Evolutionary conservation across 1,140 invertebrate species (phyloP), one percentile per base, ranked within the genome.

Genomic region (Leptopilina boulardi): DNA sequence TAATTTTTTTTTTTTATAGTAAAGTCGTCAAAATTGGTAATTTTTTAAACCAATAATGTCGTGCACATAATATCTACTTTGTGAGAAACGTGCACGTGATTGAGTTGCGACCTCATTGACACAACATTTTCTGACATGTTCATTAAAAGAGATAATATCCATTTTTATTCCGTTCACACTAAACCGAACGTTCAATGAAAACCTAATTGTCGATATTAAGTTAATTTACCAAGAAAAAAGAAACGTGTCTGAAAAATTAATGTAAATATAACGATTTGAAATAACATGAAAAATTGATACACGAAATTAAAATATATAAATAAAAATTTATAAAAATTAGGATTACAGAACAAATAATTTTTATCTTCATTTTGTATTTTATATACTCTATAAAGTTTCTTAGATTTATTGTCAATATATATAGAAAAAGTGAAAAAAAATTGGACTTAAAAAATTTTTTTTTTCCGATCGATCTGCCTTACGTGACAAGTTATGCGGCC

Each of bases 401-500:
- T n/a, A n/a, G n/a, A n/a, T n/a, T n/a, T n/a, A n/a, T n/a, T n/a
- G n/a, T n/a, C n/a, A n/a, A n/a, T n/a, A n/a, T n/a, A n/a, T n/a
- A n/a, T n/a, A 34, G 6, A 34, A 34, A 34, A 34, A 6, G 30
- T 2, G 30, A 6, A 34, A 34, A 38, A 66, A 66, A 30, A 30
- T 15, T 30, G 13, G 13, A 26, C 26, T 66, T 34, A 15, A 30
- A 34, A 30, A n/a, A 47, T 15, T 59, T 66, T 66, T n/a, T n/a
- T 66, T 66, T 66, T 66, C 11, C 59, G 59, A 34, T 66, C 59
- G 59, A 66, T 66, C 1, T 66, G 15, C 59, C 26, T 66, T 66
- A 66, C 59, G 26, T 66, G 59, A 66, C 59, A 66, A 66, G 59
- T 66, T 66, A 66, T 66, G 59, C 26, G 59, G 21, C 59, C 59